Conservation (phyloP, 2,797 vertebrate species). For the Strix occidentalis region DNA sequence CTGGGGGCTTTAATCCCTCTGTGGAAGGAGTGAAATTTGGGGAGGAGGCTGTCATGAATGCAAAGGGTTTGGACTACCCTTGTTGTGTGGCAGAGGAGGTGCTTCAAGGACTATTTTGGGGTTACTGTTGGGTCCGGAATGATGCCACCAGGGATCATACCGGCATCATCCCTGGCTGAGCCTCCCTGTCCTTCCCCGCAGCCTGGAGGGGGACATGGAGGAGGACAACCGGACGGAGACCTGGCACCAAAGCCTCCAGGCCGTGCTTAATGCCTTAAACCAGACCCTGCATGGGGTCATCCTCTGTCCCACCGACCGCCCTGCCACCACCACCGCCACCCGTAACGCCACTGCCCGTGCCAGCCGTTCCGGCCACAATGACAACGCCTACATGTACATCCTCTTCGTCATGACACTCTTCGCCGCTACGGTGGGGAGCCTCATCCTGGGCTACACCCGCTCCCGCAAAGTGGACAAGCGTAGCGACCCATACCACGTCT, state of each 20-base stretch:
- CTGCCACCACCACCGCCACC: fast-evolving
- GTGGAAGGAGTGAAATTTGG: neutral
- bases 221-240: constrained; percentile 49
- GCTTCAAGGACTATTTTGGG: neutral
- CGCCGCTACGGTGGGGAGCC: constrained; percentile 75
- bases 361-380: neutral
- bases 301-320: neutral
- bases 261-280: constrained; percentile 69
- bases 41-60: neutral
- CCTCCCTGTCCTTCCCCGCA: neutral
- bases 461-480: constrained; percentile 78
- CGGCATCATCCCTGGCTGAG: fast-evolving
- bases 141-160: fast-evolving
- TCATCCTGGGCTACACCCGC: constrained; percentile 80
- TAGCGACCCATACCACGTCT: constrained; percentile 79
- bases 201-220: constrained; percentile 33
- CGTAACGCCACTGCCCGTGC: neutral
- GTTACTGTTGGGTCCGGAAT: fast-evolving
- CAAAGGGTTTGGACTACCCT: neutral
- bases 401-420: constrained; percentile 82
- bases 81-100: neutral
- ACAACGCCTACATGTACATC: constrained; percentile 80
- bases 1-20: fast-evolving
- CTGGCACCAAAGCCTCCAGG: constrained; percentile 66
- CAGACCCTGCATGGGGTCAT: constrained; percentile 48